Evolutionary conservation across 2,888 invertebrate species (phyloP).

Genomic region (Lypha dubia): DNA sequence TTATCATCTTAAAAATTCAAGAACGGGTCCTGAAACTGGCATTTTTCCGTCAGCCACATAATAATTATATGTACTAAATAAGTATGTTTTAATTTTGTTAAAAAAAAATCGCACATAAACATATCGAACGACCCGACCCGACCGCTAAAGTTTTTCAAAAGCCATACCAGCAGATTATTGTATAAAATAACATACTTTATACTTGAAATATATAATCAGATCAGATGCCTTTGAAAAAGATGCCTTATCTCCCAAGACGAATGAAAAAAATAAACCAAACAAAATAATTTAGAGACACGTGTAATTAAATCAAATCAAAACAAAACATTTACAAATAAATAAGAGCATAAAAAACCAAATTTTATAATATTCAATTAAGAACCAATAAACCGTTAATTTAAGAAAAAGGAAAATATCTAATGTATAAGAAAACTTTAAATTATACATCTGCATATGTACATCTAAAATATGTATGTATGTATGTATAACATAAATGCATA

Average conservation of each 20-base stretch:
- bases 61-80: not conserved
- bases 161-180: slow-evolving; percentile 43
- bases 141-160: slow-evolving; percentile 39
- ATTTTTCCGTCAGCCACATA: not conserved
- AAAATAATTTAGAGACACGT: slow-evolving; percentile 48
- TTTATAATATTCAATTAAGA: slow-evolving; percentile 51
- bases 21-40: not conserved
- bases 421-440: slow-evolving; percentile 8
- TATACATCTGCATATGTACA: slow-evolving; percentile 3
- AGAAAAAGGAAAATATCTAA: slow-evolving; percentile 30
- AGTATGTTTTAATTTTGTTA: slow-evolving; percentile 9
- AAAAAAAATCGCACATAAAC: slow-evolving; percentile 43
- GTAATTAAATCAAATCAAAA: slow-evolving; percentile 52
- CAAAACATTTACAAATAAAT: slow-evolving; percentile 40
- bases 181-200: slow-evolving; percentile 53
- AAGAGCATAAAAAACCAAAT: slow-evolving; percentile 55
- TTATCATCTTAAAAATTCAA: not conserved
- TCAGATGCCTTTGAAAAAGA: slow-evolving; percentile 83
- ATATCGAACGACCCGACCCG: slow-evolving; percentile 46
- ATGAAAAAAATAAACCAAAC: slow-evolving; percentile 33
- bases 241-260: slow-evolving; percentile 79
- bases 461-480: not conserved
- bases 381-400: slow-evolving; percentile 44
- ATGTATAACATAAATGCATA: not conserved
- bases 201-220: slow-evolving; percentile 59